phyloP scores from a whole-genome alignment of 2,888 invertebrate genomes.

The Boloria euphrosyne region DNA sequence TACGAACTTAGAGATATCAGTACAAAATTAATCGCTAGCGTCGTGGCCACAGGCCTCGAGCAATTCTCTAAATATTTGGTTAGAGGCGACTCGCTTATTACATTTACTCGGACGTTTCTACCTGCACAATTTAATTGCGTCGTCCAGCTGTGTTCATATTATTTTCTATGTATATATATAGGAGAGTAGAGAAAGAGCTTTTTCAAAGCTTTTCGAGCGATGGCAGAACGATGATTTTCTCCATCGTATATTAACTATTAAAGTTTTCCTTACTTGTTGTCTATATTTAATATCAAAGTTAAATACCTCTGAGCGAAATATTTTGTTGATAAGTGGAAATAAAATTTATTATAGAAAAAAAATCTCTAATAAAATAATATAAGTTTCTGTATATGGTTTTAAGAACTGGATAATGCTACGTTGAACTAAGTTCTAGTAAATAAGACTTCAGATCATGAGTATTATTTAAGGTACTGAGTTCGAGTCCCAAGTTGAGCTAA shows the following conservation, averaged over 20 bases:
- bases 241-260: too few relatives aligned
- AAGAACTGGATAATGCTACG: too few relatives aligned
- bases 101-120: slow-evolving; percentile 66
- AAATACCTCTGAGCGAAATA: background rate
- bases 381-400: too few relatives aligned
- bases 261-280: too few relatives aligned
- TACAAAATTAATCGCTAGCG: slow-evolving; percentile 41
- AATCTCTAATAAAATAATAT: too few relatives aligned
- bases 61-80: slow-evolving; percentile 70
- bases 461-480: too few relatives aligned
- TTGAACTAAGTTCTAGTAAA: too few relatives aligned
- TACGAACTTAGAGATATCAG: slow-evolving; percentile 4
- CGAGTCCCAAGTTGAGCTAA: too few relatives aligned
- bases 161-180: slow-evolving; percentile 48
- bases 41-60: slow-evolving; percentile 51
- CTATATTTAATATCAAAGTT: too few relatives aligned
- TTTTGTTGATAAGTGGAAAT: background rate
- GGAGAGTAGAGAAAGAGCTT: background rate
- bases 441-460: too few relatives aligned
- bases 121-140: slow-evolving; percentile 74
- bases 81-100: slow-evolving; percentile 69
- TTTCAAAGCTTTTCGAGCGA: background rate
- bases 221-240: too few relatives aligned
- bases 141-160: slow-evolving; percentile 63
- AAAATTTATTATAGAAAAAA: too few relatives aligned